Base-by-base conservation (phyloP, 2,888 invertebrate species). In the Pimpla rufipes region DNA sequence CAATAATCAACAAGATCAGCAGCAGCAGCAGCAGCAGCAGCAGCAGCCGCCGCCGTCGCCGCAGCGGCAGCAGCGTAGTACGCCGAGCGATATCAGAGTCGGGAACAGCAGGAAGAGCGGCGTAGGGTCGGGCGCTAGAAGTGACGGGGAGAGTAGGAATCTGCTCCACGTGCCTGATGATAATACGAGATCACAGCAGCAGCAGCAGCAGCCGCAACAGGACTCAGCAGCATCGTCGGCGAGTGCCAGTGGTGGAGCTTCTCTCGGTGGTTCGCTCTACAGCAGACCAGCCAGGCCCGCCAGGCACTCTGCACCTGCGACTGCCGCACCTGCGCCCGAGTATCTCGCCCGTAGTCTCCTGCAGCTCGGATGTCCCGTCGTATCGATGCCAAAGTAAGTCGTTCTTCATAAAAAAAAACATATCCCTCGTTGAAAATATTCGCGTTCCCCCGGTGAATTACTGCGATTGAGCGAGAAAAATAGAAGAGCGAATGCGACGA, bases 311-410 rank as follows among this genome's bases (percentile, higher is more conserved):
- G 88, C 89, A 88, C 89, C 91, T 85, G 85, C 88, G 42, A 85
- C 86, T 18, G 87, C 86, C 75, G 88, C 91, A 88, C 92, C 91
- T 85, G 91, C 90, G 81, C 91, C 92, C 55, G 91, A 92, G 82
- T 89, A 89, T 42, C 90, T 92, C 66, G 92, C 92, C 13, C 88
- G 91, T 42, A 92, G 89, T 78, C 91, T 92, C 75, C 87, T 92
- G 59, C 92, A 92, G 80, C 90, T 92, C 83, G 92, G 92, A 89
- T 92, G 91, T 88, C 91, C 92, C 66, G 88, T 87, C 75, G 89
- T 92, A 79, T 92, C 89, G 80, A 92, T 92, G 90, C 92, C 91
- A 77, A 89, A 89, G 92, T 92, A 87, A 92, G 91, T 90, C 55
- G 21, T 16, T 18, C 13, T 35, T 16, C 37, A 23, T 8, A 29